Evolutionary conservation across 1,140 invertebrate species (phyloP), one percentile per base, ranked within the genome.

Genomic region (Heliconius eleuchia): DNA sequence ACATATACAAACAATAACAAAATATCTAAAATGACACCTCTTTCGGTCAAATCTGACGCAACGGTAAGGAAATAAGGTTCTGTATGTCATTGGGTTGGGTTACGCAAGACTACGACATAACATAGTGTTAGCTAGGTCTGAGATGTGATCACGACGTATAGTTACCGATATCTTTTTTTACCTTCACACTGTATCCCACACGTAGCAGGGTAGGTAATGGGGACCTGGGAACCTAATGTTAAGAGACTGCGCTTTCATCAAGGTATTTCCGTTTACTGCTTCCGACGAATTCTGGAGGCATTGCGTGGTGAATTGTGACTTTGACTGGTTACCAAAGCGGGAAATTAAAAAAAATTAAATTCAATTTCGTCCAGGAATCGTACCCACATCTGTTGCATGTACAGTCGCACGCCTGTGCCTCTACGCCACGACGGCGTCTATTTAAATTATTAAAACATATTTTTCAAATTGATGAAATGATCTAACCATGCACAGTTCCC

Each of bases 41-140:
- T 57, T 66, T 66, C 60, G 60, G 39, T 42, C 30, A 16, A 27
- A 37, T 46, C 6, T 66, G 55, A 77, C 60, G 72, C 72, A 77
- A 77, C 27, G 39, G 60, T 42, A 70, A 23, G 23, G 39, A 70
- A 70, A 71, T 66, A 42, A 42, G 27, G n/a, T 30, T 77, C 75
- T 77, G 75, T 77, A 70, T 77, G 75, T 71, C 75, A 77, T 39
- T 77, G 37, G 75, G 75, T 76, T 23, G 39, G n/a, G 39, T 77
- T 71, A 37, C 42, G 42, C 71, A 77, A 77, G 9, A 18, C 50
- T 9, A 46, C 18, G 46, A 71, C 60, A 70, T 77, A 71, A 73
- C n/a, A 8, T 23, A 27, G 19, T 23, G 23, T 52, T 11, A 30
- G 60, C n/a, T 66, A 30, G 60, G 23, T 27, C 60, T 66, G 60